Percentiles rank a stretch among this genome's conserved stretches.
These are phyloP conservation scores for Champsocephalus esox DNA, from an alignment of 2,797 vertebrate genomes.

Conservation along the genomic window DNA sequence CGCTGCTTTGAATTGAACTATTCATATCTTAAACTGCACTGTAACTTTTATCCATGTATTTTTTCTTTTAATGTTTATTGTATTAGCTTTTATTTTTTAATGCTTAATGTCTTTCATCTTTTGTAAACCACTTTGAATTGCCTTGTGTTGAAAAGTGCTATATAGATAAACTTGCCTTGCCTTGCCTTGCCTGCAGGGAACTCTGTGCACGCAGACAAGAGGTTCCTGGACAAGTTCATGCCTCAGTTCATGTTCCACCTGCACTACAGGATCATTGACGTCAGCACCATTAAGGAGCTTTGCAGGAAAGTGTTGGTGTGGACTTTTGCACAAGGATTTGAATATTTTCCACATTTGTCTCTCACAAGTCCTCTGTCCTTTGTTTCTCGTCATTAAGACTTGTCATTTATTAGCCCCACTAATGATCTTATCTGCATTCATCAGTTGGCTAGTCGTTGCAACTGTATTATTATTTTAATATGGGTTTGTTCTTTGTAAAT, in stretches of 20 bases:
- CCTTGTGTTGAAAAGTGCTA: too few relatives aligned
- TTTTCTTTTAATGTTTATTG: too few relatives aligned
- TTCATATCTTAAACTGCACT: too few relatives aligned
- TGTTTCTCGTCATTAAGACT: not conserved
- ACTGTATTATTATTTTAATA: not conserved
- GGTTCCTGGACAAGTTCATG: constrained; percentile 97
- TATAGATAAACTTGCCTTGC: too few relatives aligned
- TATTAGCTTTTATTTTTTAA: too few relatives aligned
- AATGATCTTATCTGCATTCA: constrained; percentile 9
- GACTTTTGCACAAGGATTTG: not conserved
- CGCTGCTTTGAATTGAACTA: too few relatives aligned
- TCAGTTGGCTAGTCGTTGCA: not conserved
- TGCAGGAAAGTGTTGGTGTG: constrained; percentile 86
- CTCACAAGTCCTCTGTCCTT: not conserved
- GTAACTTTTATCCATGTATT: too few relatives aligned
- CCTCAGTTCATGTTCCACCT: constrained; percentile 97
- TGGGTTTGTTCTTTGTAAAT: constrained; percentile 4
- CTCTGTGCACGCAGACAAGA: constrained; percentile 98
- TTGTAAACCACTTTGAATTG: too few relatives aligned
- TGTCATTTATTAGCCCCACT: constrained; percentile 10
- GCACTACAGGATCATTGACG: constrained; percentile 97
- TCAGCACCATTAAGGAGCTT: constrained; percentile 98
- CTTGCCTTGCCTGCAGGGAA: constrained; percentile 86
- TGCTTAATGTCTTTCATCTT: too few relatives aligned
- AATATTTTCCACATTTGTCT: constrained; percentile 18